These are phyloP conservation scores for Dicranocentrus wangi DNA, from an alignment of 2,888 invertebrate genomes.

Conservation along the genomic window DNA sequence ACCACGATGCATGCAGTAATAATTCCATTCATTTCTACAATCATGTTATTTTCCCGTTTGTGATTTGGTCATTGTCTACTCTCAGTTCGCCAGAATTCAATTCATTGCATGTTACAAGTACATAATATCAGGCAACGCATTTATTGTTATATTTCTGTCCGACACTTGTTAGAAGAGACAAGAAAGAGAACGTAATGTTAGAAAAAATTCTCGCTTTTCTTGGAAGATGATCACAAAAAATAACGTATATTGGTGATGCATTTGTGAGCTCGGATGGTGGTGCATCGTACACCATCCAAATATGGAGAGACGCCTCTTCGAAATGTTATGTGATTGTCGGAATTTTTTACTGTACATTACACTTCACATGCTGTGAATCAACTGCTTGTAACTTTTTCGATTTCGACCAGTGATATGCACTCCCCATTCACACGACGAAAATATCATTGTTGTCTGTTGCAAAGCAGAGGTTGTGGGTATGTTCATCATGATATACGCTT, in stretches of 20 bases:
- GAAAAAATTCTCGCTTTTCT: too few species aligned
- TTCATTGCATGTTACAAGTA: background rate
- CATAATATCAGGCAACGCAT: background rate
- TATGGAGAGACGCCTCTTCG: slow-evolving; percentile 57
- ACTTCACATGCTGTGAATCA: slow-evolving; percentile 34
- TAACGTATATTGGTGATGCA: background rate
- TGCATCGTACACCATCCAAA: slow-evolving; percentile 42
- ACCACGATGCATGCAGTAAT: slow-evolving; percentile 14
- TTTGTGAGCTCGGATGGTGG: background rate
- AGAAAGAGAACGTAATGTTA: too few species aligned
- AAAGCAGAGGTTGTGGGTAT: too few species aligned
- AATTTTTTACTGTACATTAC: slow-evolving; percentile 27
- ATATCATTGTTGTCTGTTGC: too few species aligned
- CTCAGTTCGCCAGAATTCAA: background rate
- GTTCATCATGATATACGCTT: too few species aligned
- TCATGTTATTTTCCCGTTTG: slow-evolving; percentile 26
- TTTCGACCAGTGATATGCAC: too few species aligned
- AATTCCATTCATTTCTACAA: slow-evolving; percentile 31
- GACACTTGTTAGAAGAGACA: too few species aligned
- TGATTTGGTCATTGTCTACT: slow-evolving; percentile 15
- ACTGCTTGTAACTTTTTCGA: background rate
- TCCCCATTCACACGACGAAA: too few species aligned
- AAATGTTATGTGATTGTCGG: slow-evolving; percentile 40
- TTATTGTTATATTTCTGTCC: too few species aligned
- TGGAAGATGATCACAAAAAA: slow-evolving; percentile 6